Evolutionary conservation across 2,888 invertebrate species (phyloP).

Genomic region (Digitonthophagus gazella): DNA sequence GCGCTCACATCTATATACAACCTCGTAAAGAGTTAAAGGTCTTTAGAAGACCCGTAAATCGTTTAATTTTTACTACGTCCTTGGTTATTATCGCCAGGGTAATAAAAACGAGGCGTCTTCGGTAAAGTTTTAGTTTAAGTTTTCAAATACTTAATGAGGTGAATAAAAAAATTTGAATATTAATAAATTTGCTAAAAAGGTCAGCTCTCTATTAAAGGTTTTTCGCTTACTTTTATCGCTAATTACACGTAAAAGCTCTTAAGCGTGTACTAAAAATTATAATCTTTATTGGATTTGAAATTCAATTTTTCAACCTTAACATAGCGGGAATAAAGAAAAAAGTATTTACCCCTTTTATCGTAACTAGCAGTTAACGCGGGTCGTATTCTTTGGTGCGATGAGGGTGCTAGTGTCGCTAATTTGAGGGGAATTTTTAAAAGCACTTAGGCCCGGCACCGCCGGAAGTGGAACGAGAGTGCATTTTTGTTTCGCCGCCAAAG

Average conservation of each 20-base stretch:
- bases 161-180: too few relatives aligned
- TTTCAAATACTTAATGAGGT: too few relatives aligned
- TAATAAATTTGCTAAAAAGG: background rate
- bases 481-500: slow-evolving; percentile 24
- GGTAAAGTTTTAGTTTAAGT: too few relatives aligned
- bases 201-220: background rate
- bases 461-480: slow-evolving; percentile 11
- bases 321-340: background rate
- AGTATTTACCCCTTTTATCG: background rate
- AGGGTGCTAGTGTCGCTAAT: background rate
- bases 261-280: background rate
- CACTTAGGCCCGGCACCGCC: slow-evolving; percentile 6
- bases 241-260: background rate
- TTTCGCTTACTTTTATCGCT: background rate
- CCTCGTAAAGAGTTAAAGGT: background rate
- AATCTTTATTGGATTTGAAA: background rate
- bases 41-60: background rate
- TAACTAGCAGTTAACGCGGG: background rate
- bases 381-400: background rate
- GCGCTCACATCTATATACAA: background rate
- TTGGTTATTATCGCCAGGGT: background rate
- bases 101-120: too few relatives aligned
- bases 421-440: slow-evolving; percentile 15
- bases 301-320: background rate
- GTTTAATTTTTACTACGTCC: background rate